phyloP scores from a whole-genome alignment of 2,888 invertebrate species.

The Cephalotes varians region DNA sequence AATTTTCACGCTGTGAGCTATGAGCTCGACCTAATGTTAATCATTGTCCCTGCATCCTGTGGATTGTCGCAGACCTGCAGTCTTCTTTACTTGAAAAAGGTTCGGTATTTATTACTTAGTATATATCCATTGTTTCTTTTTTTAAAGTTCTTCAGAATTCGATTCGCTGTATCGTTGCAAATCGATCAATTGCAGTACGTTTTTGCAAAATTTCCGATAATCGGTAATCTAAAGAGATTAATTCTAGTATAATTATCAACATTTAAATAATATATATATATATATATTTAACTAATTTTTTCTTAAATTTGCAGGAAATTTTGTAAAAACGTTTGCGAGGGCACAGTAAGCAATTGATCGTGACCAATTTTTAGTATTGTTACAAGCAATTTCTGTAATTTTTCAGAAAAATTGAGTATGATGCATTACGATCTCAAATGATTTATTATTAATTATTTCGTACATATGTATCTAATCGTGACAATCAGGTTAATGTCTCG shows the following conservation, averaged over 20 bases:
- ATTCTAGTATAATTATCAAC: not conserved
- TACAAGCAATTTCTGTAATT: not conserved
- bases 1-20: conserved; percentile 81
- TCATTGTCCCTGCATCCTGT: conserved; percentile 82
- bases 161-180: conserved; percentile 27
- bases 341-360: conserved; percentile 36
- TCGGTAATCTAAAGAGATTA: not conserved
- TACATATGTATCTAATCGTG: not conserved
- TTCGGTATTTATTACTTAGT: conserved; percentile 78
- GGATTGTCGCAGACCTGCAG: conserved; percentile 85
- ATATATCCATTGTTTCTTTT: conserved; percentile 64
- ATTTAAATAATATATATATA: too few relatives aligned
- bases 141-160: conserved; percentile 48
- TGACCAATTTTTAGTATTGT: not conserved
- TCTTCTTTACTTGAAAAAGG: conserved; percentile 86
- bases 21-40: conserved; percentile 79
- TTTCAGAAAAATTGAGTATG: not conserved
- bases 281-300: not conserved
- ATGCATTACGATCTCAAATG: not conserved
- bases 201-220: conserved; percentile 43
- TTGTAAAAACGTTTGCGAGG: conserved; percentile 35
- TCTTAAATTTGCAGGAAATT: conserved; percentile 44
- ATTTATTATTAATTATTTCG: not conserved
- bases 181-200: not conserved
- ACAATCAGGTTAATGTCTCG: conserved; percentile 21